Evolutionary conservation across 2,888 invertebrate genomes (phyloP), one percentile per base, ranked within the genome.

Genomic region (Drosophila seclusa): DNA sequence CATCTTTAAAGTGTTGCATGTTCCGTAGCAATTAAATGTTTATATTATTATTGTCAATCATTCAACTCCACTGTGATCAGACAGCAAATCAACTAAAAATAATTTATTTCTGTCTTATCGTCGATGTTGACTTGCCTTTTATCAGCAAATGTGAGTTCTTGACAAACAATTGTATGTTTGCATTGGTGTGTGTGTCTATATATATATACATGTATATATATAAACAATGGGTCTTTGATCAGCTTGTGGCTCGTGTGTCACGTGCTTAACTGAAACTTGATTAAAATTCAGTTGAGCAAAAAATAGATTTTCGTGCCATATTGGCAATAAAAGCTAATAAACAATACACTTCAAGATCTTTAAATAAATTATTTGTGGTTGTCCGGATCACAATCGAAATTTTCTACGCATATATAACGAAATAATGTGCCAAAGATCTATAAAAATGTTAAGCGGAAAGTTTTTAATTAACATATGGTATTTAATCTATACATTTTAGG

Each of bases 71-170:
- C 27, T 53, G 24, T 61, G 31, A 61, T 68, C 49, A 55, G 16
- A 57, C 63, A 68, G 60, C 40, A 57, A 63, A 76, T 60, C 52
- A 72, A 48, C 49, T 34, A 24, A 60, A 65, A 18, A 45, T 31
- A 72, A 53, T 60, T 66, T 27, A 48, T 45, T 59, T 64, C 27
- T 31, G 52, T n/a, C 42, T 66, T 78, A 78, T 77, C 78, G 63
- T 1, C 40, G 7, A 53, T 61, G 49, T 54, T 27, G 52, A 52
- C 18, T 21, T 57, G 36, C 3, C 40, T 16, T n/a, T 60, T 63
- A 78, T 78, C 62, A 70, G 70, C 52, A 42, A 42, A 32, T 61
- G 60, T 64, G 29, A 32, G 59, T 38, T 58, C 45, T 67, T 59
- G 29, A 24, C 57, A 61, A 57, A 45, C 53, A 65, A 27, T 40